A percentile compares a stretch with the other conserved stretches of the same genome.
These are phyloP conservation scores for Drosophila sechellia DNA, from an alignment of 1,140 invertebrate species.

Conservation along the genomic window DNA sequence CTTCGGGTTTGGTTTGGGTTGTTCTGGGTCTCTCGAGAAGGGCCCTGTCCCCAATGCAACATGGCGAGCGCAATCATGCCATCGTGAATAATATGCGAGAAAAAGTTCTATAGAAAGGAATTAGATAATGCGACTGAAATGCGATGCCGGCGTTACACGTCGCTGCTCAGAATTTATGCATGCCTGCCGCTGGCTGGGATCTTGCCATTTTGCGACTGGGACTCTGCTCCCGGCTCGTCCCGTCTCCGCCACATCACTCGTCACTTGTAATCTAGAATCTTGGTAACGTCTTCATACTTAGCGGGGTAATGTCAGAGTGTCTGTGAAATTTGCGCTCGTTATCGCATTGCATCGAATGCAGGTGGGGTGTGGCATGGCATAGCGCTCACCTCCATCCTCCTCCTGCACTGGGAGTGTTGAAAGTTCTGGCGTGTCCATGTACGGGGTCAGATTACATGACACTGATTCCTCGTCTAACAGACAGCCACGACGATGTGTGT, in stretches of 20 bases:
- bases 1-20: neutral
- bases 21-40: constrained; percentile 19
- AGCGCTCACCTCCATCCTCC: no score
- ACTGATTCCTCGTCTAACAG: constrained; percentile 78
- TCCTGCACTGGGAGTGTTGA: constrained; percentile 62
- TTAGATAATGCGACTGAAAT: constrained; percentile 80
- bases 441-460: constrained; percentile 82
- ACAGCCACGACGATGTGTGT: constrained; percentile 51
- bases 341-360: constrained; percentile 67
- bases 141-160: constrained; percentile 77
- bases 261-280: constrained; percentile 81
- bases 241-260: constrained; percentile 29
- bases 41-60: constrained; percentile 35
- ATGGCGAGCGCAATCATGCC: constrained; percentile 51
- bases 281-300: constrained; percentile 78
- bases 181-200: constrained; percentile 53
- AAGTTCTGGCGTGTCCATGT: constrained; percentile 82
- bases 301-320: constrained; percentile 69
- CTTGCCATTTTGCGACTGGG: neutral
- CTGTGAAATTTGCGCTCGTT: constrained; percentile 79
- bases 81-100: constrained; percentile 54
- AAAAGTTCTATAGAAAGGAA: constrained; percentile 54
- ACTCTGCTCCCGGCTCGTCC: neutral
- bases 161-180: constrained; percentile 75
- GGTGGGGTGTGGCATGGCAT: constrained; percentile 25